These are phyloP conservation scores for Apus apus DNA, from an alignment of 2,113 vertebrate genomes.

Conservation along the genomic window DNA sequence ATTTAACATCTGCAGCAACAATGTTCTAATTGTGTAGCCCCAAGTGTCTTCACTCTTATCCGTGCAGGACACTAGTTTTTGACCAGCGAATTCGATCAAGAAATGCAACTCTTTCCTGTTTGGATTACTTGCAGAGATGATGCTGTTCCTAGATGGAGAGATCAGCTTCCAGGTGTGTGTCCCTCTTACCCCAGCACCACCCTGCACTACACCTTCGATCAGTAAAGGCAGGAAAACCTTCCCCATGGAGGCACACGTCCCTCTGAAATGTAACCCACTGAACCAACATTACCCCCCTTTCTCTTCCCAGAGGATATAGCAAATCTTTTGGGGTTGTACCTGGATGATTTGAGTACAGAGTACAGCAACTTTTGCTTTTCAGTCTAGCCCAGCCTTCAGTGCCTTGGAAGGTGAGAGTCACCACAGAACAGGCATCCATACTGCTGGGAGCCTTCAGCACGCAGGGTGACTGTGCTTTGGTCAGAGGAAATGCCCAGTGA, in stretches of 20 bases:
- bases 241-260: accelerated
- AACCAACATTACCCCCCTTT: neutral
- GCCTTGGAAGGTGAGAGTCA: neutral
- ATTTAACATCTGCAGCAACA: neutral
- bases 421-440: neutral
- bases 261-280: neutral
- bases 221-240: neutral
- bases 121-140: neutral
- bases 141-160: neutral
- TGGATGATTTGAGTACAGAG: neutral
- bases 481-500: neutral
- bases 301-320: neutral
- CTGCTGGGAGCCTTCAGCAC: neutral
- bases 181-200: neutral
- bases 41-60: neutral
- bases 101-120: neutral
- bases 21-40: neutral
- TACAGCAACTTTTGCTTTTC: neutral
- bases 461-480: neutral
- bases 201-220: neutral
- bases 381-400: neutral
- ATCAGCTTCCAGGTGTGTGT: too few species aligned
- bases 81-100: neutral
- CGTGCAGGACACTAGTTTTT: neutral
- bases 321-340: neutral